A percentile compares a stretch with the other conserved stretches of the same genome.
Conservation (phyloP, 2,113 vertebrate genomes). For the Alligator mississippiensis region DNA sequence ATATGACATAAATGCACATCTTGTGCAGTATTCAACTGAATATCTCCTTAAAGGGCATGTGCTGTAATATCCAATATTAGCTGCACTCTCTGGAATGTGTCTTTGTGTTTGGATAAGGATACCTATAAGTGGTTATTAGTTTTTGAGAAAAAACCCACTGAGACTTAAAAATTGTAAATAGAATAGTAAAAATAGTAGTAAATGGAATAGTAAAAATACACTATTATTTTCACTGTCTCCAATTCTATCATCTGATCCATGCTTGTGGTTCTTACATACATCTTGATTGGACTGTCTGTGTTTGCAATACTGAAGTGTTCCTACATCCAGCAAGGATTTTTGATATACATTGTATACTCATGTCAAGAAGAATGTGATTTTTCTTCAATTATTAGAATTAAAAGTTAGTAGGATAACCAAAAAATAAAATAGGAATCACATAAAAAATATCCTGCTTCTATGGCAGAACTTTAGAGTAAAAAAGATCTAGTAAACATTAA, state of each 20-base stretch:
- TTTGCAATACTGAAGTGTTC: neutral
- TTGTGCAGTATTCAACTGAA: neutral
- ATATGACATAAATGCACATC: neutral
- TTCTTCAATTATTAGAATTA: neutral
- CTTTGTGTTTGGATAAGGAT: neutral
- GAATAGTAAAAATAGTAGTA: neutral
- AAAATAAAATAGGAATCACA: slow-evolving; percentile 10
- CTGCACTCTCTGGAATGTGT: neutral
- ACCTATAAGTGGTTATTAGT: neutral
- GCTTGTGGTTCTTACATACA: neutral
- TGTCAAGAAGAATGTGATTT: neutral
- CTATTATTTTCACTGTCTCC: neutral
- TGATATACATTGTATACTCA: neutral
- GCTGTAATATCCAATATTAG: neutral
- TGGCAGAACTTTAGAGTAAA: neutral
- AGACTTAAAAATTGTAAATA: neutral
- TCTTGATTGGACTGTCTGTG: neutral
- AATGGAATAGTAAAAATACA: neutral
- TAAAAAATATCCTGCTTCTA: neutral
- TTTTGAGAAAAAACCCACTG: neutral
- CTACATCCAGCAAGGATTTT: slow-evolving; percentile 25
- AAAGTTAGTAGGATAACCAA: neutral
- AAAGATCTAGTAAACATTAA: slow-evolving; percentile 18
- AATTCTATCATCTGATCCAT: neutral
- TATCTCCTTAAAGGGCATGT: neutral